Base-by-base conservation (phyloP, 2,797 vertebrate genomes). In the Arctocebus calabarensis region DNA sequence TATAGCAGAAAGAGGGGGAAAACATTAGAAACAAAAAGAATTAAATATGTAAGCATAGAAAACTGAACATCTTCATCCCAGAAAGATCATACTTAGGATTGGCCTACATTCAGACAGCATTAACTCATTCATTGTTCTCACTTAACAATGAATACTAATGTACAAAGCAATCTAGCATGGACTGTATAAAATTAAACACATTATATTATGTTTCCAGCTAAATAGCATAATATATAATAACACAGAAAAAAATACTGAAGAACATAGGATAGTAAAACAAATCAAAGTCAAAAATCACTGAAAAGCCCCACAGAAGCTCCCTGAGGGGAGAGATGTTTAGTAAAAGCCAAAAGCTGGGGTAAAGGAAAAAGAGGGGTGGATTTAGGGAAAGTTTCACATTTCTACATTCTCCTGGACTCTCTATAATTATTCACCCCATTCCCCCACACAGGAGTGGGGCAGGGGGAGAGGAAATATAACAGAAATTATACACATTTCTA, bases 1-100 rank as follows among this genome's bases (percentile, higher is more conserved):
- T 99, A 98, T 32, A 91, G 0, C 93, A 22, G 87, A 84, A 93
- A 93, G 22, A 62, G 34, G 2, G 3, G 40, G 83, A 90, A 83
- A 78, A 64, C 32, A 62, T 95, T 87, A 92, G 34, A 88, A 57
- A 5, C 0, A 37, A 87, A 71, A 90, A 32, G 6, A 84, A 57
- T 16, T 37, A 48, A 71, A 94, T 82, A 10, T 48, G 64, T 62
- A 43, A 77, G 29, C 45, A 88, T 3, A 52, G 13, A 27, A 40
- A 91, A 57, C 66, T 75, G 78, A 96, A 55, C 7, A 84, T 86
- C 0, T 88, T 66, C 43, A 79, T 55, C 43, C 5, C 71, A 92
- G 79, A 85, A 43, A 96, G 82, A 52, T 23, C 43, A 25, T 43
- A 90, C 74, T 79, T 73, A 64, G 45, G 25, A 78, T 13, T 12